Conservation (phyloP, 2,888 invertebrate species). For the Meiosimyza decipiens region DNA sequence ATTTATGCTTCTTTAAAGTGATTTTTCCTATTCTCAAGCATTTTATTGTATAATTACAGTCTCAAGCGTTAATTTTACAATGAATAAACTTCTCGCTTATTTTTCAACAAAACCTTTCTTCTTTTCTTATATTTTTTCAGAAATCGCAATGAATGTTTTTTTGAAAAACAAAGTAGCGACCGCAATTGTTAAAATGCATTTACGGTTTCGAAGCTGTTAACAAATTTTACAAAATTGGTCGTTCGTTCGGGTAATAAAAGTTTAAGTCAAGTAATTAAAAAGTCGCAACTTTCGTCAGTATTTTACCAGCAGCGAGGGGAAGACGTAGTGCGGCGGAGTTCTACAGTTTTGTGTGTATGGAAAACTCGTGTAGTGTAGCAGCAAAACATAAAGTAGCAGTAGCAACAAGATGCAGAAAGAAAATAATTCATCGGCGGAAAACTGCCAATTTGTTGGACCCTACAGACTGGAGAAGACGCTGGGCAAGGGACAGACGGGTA, state of each 20-base stretch:
- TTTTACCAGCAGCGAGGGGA: slow-evolving; percentile 1
- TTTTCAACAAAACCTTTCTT: too few species aligned
- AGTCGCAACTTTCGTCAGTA: slow-evolving; percentile 7
- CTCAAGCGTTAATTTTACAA: too few species aligned
- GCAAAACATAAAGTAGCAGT: slow-evolving; percentile 29
- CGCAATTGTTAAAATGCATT: not conserved
- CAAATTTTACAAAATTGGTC: slow-evolving; percentile 5
- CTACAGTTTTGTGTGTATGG: slow-evolving; percentile 38
- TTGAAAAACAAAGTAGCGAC: too few species aligned
- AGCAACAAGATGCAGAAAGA: slow-evolving; percentile 68
- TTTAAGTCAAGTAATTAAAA: slow-evolving; percentile 26
- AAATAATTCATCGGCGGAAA: slow-evolving; percentile 71
- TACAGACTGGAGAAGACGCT: slow-evolving; percentile 98
- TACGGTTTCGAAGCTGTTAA: slow-evolving; percentile 6
- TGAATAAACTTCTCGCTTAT: too few species aligned
- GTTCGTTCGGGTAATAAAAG: slow-evolving; percentile 1
- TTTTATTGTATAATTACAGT: too few species aligned
- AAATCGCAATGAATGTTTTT: too few species aligned
- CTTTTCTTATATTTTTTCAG: too few species aligned
- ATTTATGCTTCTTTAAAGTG: too few species aligned
- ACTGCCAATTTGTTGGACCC: slow-evolving; percentile 96
- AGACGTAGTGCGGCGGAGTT: slow-evolving; percentile 29
- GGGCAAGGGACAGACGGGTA: slow-evolving; percentile 99
- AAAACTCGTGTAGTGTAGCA: slow-evolving; percentile 31
- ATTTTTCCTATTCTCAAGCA: too few species aligned